Evolutionary conservation across 2,888 invertebrate genomes (phyloP).

Genomic region (Meganola albula): DNA sequence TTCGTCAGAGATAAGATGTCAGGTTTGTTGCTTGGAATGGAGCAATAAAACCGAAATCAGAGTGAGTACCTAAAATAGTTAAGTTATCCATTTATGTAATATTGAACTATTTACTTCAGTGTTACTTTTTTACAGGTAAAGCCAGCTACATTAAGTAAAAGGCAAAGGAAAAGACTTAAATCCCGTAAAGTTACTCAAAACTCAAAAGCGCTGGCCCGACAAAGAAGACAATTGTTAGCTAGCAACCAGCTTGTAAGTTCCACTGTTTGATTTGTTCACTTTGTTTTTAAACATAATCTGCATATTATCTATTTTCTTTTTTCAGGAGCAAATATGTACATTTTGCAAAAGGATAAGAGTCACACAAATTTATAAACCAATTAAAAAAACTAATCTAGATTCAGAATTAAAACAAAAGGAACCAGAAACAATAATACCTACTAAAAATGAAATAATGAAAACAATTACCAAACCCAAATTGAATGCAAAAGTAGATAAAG

Average conservation of each 20-base stretch:
- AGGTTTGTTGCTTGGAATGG: conserved; percentile 58
- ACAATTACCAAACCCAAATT: conserved; percentile 4
- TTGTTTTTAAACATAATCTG: neutral
- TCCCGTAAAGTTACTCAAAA: conserved; percentile 22
- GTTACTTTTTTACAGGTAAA: conserved; percentile 38
- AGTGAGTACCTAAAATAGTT: no score
- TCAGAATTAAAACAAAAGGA: conserved; percentile 22
- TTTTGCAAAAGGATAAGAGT: conserved; percentile 48
- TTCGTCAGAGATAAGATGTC: conserved; percentile 48
- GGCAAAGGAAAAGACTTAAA: conserved; percentile 42
- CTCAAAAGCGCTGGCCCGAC: conserved; percentile 20
- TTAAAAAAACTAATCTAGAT: no score
- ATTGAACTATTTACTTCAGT: no score
- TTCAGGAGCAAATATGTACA: conserved; percentile 53
- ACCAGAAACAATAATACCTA: conserved; percentile 4
- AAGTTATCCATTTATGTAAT: no score
- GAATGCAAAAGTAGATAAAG: conserved; percentile 2
- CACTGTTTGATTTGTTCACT: neutral
- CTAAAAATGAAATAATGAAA: conserved; percentile 4
- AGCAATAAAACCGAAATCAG: conserved; percentile 36
- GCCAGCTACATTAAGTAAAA: conserved; percentile 42
- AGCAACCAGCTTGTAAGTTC: conserved; percentile 55
- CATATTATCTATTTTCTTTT: conserved; percentile 13
- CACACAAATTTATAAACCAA: conserved; percentile 38
- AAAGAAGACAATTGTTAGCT: conserved; percentile 30